Conservation (phyloP, 2,113 vertebrate genomes). For the Crotalus viridis region DNA sequence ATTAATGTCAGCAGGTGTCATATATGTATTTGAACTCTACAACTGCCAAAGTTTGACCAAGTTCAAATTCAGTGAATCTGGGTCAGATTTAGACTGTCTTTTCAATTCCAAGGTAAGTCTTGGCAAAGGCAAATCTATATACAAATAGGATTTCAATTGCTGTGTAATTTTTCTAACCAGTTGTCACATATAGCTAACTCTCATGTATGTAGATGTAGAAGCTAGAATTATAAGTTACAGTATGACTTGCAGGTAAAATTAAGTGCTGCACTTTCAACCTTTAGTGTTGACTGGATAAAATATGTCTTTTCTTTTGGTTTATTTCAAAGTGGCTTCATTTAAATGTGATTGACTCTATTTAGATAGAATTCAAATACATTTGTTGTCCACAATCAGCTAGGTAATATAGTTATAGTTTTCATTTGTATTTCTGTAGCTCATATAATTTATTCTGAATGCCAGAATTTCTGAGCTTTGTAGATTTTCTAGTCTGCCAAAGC, state of each 20-base stretch:
- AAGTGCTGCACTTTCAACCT: background rate
- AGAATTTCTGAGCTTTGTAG: background rate
- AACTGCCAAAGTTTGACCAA: background rate
- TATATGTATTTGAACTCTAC: background rate
- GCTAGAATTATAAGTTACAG: background rate
- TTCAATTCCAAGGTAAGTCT: background rate
- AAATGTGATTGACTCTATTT: background rate
- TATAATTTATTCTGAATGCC: background rate
- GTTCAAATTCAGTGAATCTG: background rate
- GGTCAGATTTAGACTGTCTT: background rate
- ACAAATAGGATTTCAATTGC: background rate
- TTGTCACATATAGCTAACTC: background rate
- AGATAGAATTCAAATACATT: background rate
- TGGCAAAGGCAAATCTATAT: background rate
- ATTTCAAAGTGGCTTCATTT: background rate
- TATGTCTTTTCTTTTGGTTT: background rate
- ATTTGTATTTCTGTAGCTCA: background rate
- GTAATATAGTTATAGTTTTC: background rate
- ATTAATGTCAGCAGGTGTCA: background rate
- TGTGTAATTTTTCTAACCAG: background rate
- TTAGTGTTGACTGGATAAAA: background rate
- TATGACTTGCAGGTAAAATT: background rate
- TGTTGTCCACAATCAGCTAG: background rate
- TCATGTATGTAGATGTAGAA: background rate
- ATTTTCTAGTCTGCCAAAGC: background rate